Base-by-base conservation (phyloP, 2,113 vertebrate genomes). In the Macquaria australasica region DNA sequence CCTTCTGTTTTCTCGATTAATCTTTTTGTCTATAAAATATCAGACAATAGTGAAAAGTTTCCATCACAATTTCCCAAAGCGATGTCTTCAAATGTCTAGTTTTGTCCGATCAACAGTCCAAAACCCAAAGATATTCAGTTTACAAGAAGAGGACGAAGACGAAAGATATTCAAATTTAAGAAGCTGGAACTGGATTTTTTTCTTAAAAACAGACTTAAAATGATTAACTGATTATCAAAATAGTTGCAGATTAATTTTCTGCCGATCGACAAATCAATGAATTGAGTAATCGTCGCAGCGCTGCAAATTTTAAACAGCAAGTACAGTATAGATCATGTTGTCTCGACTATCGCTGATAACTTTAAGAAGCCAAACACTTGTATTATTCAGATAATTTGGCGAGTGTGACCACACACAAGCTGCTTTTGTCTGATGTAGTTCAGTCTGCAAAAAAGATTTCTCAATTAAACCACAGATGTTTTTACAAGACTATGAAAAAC, bases 401-500 rank as follows among this genome's bases (percentile, higher is more conserved):
- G 9, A 6, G 8, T 34, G 25, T 21, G 31, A 39, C 5, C 10
- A 41, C 39, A 78, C 8, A 39, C 59, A 43, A 55, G 16, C 15
- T 53, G 25, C 20, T 69, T 43, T 67, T n/a, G 28, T 48, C 11
- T 14, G 25, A 80, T 59, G 45, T 37, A 31, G 51, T 81, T 67
- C 11, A 55, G 59, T 62, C 48, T 51, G 39, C 28, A 73, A 51
- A 71, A 71, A 48, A 15, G 16, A 55, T 20, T 66, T 75, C 72
- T 8, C 63, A 15, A 55, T 70, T 41, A 56, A 86, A 72, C 39
- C 41, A 21, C 31, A 34, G 9, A n/a, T 53, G 18, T 78, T 91
- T 81, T 37, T 48, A 55, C 20, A 39, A 37, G 23, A 50, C 39
- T 20, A 50, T 25, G 41, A 70, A 62, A 88, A 79, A 81, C 25